Base-by-base conservation (phyloP, 2,113 vertebrate genomes). In the Aramus guarauna region DNA sequence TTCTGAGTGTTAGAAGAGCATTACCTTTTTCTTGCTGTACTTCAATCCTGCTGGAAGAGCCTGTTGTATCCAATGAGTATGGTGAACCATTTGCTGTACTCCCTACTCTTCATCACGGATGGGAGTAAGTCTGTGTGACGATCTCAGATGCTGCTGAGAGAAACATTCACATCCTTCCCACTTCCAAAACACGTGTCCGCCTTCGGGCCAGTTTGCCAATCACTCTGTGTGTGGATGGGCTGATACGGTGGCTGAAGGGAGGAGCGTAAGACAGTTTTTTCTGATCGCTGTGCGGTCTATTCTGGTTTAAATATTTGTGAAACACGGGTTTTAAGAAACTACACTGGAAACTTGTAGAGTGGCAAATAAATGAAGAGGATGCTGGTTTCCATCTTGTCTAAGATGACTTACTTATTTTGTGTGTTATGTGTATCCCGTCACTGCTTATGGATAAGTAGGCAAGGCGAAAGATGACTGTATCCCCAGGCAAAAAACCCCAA, bases 201-300 rank as follows among this genome's bases (percentile, higher is more conserved):
- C 10, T 72, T 79, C 9, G 2, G 2, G 4, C n/a, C 23, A 48
- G 67, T 52, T 50, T 41, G 1, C 21, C 2, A 7, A 6, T n/a
- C 0, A 0, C 39, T 43, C 12, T 13, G 0, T 0, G 4, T 0
- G 3, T 56, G 39, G 72, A 14, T 27, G 37, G 71, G 47, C 62
- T 69, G 55, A 7, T 26, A 2, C 0, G 0, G 85, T 55, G 69
- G 45, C 62, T 77, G 73, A 32, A 34, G 37, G 45, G 22, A 62
- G 21, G 34, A n/a, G 23, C 6, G 1, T 8, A 8, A 5, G 34
- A 11, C 9, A 4, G 6, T 69, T 80, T 53, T 26, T 29, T 62
- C 3, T 36, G 29, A 29, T 58, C 2, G 0, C 15, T 59, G 12
- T 85, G 56, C 32, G 20, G 15, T 72, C 90, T 21, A 34, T 60